Base-by-base conservation (phyloP, 1,140 invertebrate genomes). In the Anoplophora glabripennis region DNA sequence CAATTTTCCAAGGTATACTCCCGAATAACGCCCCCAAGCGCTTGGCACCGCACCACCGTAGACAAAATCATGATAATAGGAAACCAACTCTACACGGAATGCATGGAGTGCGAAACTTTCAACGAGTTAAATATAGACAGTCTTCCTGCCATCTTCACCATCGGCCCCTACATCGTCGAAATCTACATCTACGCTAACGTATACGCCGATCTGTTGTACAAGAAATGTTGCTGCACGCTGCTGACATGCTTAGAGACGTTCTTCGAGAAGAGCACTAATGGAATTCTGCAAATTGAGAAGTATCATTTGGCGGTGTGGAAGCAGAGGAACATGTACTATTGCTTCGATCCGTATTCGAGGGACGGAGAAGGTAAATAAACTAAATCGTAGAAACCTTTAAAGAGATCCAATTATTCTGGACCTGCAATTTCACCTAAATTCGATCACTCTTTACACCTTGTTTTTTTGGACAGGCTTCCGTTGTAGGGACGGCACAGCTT, bases 21-120 rank as follows among this genome's bases (percentile, higher is more conserved):
- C 0, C 77, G 79, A 68, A 80, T 82, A 53, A 79, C 79, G 0
- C 80, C 78, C 5, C 78, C 81, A 0, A 79, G 77, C 53, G 78
- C 77, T 0, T 82, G 81, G 81, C 76, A 78, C 60, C 77, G 74
- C 2, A 80, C 77, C 49, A 81, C 79, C 0, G 40, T 82, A 7
- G 79, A 82, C 52, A 81, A 82, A 71, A 76, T 82, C 40, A 69
- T 81, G 64, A 75, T 79, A 4, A 70, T 81, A 33, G 80, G 79
- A 0, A 81, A 78, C 48, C 78, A 79, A 18, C 61, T 81, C 10
- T 80, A 77, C 36, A 56, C 75, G 0, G 78, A 81, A 54, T 77
- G 76, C 47, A 51, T 71, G 12, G 68, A 79, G 54, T 75, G 75
- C 10, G 77, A 69, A 64, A 67, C 74, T 1, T 65, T 77, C 57